Percentiles rank a stretch among this genome's conserved stretches.
Conservation (phyloP, 1,140 invertebrate genomes). For the Aphelenchoides fujianensis region DNA sequence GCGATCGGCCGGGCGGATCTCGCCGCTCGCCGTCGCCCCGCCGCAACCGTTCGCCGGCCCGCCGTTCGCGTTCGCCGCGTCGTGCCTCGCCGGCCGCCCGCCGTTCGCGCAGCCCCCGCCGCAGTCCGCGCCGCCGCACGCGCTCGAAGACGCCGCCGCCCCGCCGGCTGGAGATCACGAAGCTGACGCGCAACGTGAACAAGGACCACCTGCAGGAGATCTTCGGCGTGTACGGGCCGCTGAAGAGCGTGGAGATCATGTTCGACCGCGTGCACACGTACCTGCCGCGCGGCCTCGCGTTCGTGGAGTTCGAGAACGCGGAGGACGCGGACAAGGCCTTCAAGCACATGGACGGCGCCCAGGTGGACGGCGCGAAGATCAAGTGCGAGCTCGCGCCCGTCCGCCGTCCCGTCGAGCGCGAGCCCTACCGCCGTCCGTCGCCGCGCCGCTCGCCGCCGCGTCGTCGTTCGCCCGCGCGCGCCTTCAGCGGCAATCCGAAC, state of each 20-base stretch:
- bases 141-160: conserved; percentile 30
- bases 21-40: conserved; percentile 54
- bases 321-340: conserved; percentile 96
- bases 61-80: conserved; percentile 19
- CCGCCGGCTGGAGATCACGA: conserved; percentile 13
- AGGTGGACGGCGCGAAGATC: conserved; percentile 53
- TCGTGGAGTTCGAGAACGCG: conserved; percentile 85
- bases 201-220: conserved; percentile 90
- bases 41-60: conserved; percentile 35
- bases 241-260: conserved; percentile 85
- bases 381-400: conserved; percentile 46
- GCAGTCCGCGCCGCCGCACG: conserved; percentile 14
- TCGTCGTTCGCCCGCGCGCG: conserved; percentile 30
- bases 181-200: conserved; percentile 60
- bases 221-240: conserved; percentile 83
- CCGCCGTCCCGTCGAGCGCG: neutral
- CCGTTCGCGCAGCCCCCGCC: neutral
- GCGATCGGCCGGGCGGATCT: conserved; percentile 20
- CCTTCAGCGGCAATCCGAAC: conserved; percentile 15
- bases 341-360: conserved; percentile 98
- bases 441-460: conserved; percentile 30
- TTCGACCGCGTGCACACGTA: conserved; percentile 80
- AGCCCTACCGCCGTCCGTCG: neutral
- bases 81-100: conserved; percentile 27
- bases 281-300: conserved; percentile 82